Evolutionary conservation across 1,140 invertebrate genomes (phyloP).

Genomic region (Campodea augens): DNA sequence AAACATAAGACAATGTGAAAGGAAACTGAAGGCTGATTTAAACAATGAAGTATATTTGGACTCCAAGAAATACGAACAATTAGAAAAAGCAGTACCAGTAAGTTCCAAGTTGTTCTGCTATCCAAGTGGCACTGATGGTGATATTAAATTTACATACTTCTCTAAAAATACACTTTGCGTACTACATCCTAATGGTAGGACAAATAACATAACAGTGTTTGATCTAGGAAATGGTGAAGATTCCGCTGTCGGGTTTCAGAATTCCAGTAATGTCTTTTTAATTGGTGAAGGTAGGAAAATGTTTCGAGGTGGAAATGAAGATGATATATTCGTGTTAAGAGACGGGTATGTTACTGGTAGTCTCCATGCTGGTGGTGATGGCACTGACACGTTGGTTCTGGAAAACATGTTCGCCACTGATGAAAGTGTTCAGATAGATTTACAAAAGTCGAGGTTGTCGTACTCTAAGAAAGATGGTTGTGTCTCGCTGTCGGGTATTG

Average conservation of each 20-base stretch:
- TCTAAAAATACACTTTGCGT: background rate
- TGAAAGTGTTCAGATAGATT: background rate
- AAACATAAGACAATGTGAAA: background rate
- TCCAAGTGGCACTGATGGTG: background rate
- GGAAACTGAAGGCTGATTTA: too few species aligned
- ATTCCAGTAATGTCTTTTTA: background rate
- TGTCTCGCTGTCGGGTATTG: background rate
- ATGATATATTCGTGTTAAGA: background rate
- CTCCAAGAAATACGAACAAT: background rate
- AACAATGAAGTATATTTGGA: background rate
- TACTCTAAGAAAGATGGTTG: background rate
- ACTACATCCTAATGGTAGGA: background rate
- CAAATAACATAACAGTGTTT: background rate
- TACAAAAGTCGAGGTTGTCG: background rate
- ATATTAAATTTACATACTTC: background rate
- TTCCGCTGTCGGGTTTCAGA: background rate
- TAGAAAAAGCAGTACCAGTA: background rate
- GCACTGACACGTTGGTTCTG: background rate
- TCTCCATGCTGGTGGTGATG: background rate
- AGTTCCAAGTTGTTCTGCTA: background rate
- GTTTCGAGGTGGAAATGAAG: background rate
- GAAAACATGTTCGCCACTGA: background rate
- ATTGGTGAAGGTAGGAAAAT: background rate
- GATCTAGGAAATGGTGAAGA: background rate
- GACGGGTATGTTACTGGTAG: background rate